Evolutionary conservation across 2,888 invertebrate genomes (phyloP).

Genomic region (Lycocerus yunnanus): DNA sequence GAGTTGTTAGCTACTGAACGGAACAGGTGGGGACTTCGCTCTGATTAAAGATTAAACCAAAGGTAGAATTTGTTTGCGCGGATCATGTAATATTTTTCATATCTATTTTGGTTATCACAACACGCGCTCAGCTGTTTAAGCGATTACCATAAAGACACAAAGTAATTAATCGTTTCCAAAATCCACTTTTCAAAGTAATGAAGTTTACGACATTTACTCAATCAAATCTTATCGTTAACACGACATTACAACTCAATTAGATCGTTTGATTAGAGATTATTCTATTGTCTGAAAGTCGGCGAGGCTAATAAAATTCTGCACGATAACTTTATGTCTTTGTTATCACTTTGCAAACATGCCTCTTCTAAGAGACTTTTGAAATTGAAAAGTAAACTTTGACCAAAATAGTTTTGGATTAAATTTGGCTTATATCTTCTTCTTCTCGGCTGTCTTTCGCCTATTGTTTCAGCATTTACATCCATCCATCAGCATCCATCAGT

Average conservation of each 20-base stretch:
- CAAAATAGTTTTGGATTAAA: too few relatives aligned
- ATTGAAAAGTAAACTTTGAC: too few relatives aligned
- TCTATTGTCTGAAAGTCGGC: neutral
- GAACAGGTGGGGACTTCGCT: conserved; percentile 27
- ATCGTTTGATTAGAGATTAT: neutral
- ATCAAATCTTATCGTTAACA: neutral
- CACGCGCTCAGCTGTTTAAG: neutral
- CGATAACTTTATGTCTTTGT: neutral
- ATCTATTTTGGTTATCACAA: conserved; percentile 1
- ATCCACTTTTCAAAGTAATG: neutral
- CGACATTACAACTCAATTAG: neutral
- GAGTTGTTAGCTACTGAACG: conserved; percentile 12
- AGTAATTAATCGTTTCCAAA: neutral
- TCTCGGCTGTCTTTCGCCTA: too few relatives aligned
- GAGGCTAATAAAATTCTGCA: neutral
- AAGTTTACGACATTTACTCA: neutral
- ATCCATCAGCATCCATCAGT: too few relatives aligned
- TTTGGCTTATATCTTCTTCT: too few relatives aligned
- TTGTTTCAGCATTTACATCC: too few relatives aligned
- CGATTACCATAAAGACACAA: neutral
- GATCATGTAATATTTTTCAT: conserved; percentile 7
- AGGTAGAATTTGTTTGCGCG: conserved; percentile 15
- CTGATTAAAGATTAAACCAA: conserved; percentile 19
- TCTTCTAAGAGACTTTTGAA: neutral
- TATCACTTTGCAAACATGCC: neutral